These are phyloP conservation scores for Lordiphosa collinella DNA, from an alignment of 1,140 invertebrate species.

Conservation along the genomic window DNA sequence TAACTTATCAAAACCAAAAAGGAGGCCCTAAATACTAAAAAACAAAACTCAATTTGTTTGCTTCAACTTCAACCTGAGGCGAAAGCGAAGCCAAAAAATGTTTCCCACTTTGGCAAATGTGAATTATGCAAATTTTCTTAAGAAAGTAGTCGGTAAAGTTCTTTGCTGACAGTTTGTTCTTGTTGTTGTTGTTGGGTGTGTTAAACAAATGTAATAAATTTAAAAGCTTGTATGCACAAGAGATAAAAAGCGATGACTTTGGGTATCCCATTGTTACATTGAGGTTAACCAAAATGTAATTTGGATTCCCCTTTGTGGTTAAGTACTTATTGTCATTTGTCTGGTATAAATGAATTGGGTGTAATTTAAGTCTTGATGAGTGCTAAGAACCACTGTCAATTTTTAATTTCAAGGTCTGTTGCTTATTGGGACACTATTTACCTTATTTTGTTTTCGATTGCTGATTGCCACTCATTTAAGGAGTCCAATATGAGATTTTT, in stretches of 20 bases:
- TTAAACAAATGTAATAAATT: constrained; percentile 70
- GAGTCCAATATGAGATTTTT: too few relatives aligned
- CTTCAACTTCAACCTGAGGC: constrained; percentile 4
- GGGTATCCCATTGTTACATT: constrained; percentile 24
- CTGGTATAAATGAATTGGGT: too few relatives aligned
- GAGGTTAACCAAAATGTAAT: neutral
- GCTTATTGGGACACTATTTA: too few relatives aligned
- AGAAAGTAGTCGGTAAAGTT: constrained; percentile 55
- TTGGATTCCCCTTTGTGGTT: too few relatives aligned
- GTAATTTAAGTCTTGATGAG: too few relatives aligned
- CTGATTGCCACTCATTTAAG: too few relatives aligned
- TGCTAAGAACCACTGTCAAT: too few relatives aligned
- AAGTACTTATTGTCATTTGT: too few relatives aligned
- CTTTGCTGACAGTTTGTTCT: constrained; percentile 6
- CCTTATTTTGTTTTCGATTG: too few relatives aligned
- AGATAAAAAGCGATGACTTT: constrained; percentile 50
- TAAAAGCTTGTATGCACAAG: constrained; percentile 59
- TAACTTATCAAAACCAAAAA: neutral
- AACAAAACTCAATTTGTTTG: constrained; percentile 16
- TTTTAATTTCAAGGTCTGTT: too few relatives aligned
- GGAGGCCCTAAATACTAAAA: constrained; percentile 18
- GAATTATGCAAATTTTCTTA: constrained; percentile 59
- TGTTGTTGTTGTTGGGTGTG: constrained; percentile 14
- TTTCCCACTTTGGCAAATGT: constrained; percentile 46
- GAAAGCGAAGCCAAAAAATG: constrained; percentile 27